These are phyloP conservation scores for Mastacembelus armatus DNA, from an alignment of 2,797 vertebrate genomes.

Conservation along the genomic window DNA sequence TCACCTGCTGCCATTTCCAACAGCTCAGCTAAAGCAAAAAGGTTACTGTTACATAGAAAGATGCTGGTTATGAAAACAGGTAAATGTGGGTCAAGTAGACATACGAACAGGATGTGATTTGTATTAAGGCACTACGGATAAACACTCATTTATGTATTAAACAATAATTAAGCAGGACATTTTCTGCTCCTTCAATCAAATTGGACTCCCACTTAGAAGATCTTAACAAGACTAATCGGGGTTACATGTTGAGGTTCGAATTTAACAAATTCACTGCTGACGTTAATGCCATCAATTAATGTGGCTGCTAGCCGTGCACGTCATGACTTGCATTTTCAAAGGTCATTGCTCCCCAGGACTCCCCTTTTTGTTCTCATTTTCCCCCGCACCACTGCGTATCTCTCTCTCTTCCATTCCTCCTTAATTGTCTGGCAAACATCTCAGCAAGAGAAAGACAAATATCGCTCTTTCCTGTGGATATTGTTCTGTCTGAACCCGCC, in stretches of 20 bases:
- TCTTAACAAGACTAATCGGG: conserved; percentile 1
- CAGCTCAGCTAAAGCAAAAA: conserved; percentile 9
- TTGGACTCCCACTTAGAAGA: neutral
- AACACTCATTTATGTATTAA: neutral
- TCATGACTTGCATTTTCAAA: conserved; percentile 59
- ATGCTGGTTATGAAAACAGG: conserved; percentile 1
- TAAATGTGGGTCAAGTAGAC: conserved; percentile 25
- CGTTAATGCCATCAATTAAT: conserved; percentile 66
- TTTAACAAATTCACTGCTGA: conserved; percentile 26
- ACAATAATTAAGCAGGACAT: conserved; percentile 7
- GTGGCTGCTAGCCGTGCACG: conserved; percentile 23
- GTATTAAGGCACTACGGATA: neutral
- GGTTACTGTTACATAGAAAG: neutral
- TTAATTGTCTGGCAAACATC: conserved; percentile 78
- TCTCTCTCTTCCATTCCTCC: conserved; percentile 30
- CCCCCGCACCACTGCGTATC: conserved; percentile 20
- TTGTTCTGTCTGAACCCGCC: conserved; percentile 65
- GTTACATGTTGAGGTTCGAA: conserved; percentile 22
- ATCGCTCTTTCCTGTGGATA: conserved; percentile 74
- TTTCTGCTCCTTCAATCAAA: conserved; percentile 8
- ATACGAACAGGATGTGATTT: neutral
- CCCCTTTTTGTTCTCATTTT: conserved; percentile 43
- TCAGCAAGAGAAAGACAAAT: conserved; percentile 73
- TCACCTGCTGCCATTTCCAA: conserved; percentile 59
- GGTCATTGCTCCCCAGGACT: conserved; percentile 64